A percentile compares a stretch with the other conserved stretches of the same genome.
Conservation (phyloP, 2,797 vertebrate genomes). For the Hypotaenidia okinawae region DNA sequence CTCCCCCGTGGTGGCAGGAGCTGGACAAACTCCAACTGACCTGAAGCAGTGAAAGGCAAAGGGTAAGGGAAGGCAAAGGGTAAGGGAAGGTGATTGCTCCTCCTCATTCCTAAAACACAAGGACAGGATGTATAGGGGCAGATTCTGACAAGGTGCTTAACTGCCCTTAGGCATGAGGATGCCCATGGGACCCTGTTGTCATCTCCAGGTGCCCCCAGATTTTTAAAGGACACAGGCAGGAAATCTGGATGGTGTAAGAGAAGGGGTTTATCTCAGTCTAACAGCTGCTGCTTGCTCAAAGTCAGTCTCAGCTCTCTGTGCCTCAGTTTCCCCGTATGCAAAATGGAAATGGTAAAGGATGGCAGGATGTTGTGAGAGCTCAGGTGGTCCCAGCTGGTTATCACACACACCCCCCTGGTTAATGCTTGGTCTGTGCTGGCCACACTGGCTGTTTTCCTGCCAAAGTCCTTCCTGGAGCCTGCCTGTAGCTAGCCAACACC, state of each 20-base stretch:
- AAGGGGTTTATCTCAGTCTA: not conserved
- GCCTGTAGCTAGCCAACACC: not conserved
- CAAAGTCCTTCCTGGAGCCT: not conserved
- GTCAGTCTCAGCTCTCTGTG: not conserved
- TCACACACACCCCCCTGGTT: not conserved
- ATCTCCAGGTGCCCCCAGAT: rapidly evolving
- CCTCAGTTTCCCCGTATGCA: not conserved
- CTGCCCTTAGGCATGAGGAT: not conserved
- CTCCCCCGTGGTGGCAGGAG: not conserved
- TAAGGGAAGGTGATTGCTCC: not conserved
- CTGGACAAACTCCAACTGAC: not conserved
- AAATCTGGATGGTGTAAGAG: not conserved
- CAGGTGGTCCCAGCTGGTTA: rapidly evolving
- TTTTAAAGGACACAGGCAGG: not conserved
- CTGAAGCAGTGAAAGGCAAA: not conserved
- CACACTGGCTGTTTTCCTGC: not conserved
- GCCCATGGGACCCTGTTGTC: not conserved
- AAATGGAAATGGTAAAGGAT: not conserved
- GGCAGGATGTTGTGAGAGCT: not conserved
- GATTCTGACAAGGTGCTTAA: not conserved
- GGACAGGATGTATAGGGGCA: not conserved
- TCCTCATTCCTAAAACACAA: not conserved
- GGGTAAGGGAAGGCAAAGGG: not conserved
- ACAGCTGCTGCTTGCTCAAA: not conserved
- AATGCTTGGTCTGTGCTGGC: not conserved